Base-by-base conservation (phyloP, 2,113 vertebrate species). In the Lonchura striata region DNA sequence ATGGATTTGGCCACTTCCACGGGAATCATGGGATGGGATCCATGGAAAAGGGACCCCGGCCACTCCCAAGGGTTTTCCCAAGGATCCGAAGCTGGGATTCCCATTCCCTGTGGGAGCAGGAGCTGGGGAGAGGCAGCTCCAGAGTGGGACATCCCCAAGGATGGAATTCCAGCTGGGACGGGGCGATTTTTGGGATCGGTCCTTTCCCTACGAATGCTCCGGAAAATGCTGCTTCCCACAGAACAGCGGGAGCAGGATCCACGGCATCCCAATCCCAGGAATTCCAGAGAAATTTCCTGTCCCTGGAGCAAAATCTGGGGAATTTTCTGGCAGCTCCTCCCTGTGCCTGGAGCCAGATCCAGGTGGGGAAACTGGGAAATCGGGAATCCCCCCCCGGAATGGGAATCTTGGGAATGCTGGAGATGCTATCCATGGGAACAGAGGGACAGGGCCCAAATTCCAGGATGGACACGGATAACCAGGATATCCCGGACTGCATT, bases 91-190 rank as follows among this genome's bases (percentile, higher is more conserved):
- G 3, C 3, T 15, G 49, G 63, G 16, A 31, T 54, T 82, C 23
- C 7, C n/a, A 16, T 81, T 56, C n/a, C 47, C 41, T 0, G 0
- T 6, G 10, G 0, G 18, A 65, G 28, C 24, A 1, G 2, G 37
- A 37, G 79, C 5, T 16, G n/a, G 22, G 57, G 13, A 66, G 15
- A 66, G 13, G 52, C 2, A 6, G 35, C 33, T 61, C 30, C 30
- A 33, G 80, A 46, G 31, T 18, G 14, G 24, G 9, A 44, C 24
- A 6, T 46, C 42, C 37, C 66, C 0, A 2, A 21, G 79, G 63
- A 16, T 25, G 87, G 68, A 42, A 75, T 84, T 80, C 33, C 74
- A 19, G 7, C 10, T 0, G 0, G 0, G 9, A 28, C 1, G 6
- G 30, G 41, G 28, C 0, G 0, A 22, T 14, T 66, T 54, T 18